Base-by-base conservation (phyloP, 1,140 invertebrate genomes). In the Drosophila murphyi region DNA sequence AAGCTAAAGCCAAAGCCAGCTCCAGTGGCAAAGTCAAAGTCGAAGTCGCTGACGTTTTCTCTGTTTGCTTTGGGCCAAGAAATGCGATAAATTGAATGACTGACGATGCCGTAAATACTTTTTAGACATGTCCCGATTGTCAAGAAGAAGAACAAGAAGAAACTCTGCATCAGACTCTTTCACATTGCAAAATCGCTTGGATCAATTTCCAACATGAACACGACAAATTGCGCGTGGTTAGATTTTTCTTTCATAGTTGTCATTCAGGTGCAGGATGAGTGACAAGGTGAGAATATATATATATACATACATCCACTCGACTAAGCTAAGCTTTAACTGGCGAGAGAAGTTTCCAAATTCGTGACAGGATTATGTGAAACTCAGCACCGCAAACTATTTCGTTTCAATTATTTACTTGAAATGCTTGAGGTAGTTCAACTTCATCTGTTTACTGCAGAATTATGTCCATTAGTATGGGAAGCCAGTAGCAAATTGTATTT, bases 61-160 rank as follows among this genome's bases (percentile, higher is more conserved):
- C 64, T 68, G 70, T 72, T 76, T 68, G 73, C 60, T 65, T 72
- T 63, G 73, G 78, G 81, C 81, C 64, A 80, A 86, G 82, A 85
- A 85, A 85, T 85, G 85, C 83, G 83, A 88, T 88, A 88, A 88
- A 88, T 88, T 88, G 85, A 88, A 88, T 88, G 83, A 88, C 83
- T 88, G 83, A 88, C 83, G 83, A 88, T 78, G 80, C 76, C 82
- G 83, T 89, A 88, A 88, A 88, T 88, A 88, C 85, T 88, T 88
- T 88, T 88, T 80, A 89, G 85, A 89, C 80, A 71, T 65, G 64
- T 60, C 37, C n/a, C 70, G 75, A 45, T 72, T 67, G 67, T 39
- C 31, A 35, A 34, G 50, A 65, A 20, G 55, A 57, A 35, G 56
- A 35, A 51, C 39, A 51, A 63, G 59, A 2, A 70, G 65, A 74